Percentiles rank a stretch among this genome's conserved stretches.
Evolutionary conservation across 2,797 vertebrate genomes (phyloP).

Genomic region (Acrocephalus scirpaceus): DNA sequence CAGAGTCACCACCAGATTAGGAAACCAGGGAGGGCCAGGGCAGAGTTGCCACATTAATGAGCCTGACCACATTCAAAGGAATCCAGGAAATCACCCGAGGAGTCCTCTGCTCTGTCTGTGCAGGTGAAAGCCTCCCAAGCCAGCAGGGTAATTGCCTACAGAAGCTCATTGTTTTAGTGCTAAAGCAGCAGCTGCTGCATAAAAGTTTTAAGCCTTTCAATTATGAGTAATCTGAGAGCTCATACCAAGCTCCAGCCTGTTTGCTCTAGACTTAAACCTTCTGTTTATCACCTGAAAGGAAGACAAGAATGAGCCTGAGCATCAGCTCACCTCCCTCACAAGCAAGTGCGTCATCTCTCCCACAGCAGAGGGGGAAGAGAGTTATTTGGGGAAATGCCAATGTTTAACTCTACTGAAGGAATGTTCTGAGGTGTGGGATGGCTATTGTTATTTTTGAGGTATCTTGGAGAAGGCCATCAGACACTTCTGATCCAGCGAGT

Average conservation of each 20-base stretch:
- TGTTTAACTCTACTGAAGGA: neutral
- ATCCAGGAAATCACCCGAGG: neutral
- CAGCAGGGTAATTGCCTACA: neutral
- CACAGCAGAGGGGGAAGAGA: neutral
- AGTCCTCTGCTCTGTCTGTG: neutral
- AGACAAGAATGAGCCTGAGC: constrained; percentile 25
- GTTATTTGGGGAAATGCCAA: constrained; percentile 3
- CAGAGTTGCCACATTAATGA: neutral
- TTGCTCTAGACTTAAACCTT: neutral
- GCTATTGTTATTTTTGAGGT: neutral
- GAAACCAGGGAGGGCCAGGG: neutral
- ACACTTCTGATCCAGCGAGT: neutral
- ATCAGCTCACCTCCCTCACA: constrained; percentile 15
- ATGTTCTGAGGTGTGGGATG: neutral
- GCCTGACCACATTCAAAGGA: neutral
- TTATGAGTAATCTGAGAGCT: constrained; percentile 22
- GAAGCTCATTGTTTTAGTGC: neutral
- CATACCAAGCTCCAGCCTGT: constrained; percentile 9
- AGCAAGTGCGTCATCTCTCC: neutral
- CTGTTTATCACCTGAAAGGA: constrained; percentile 11
- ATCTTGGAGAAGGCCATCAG: neutral
- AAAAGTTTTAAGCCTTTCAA: neutral
- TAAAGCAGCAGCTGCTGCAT: neutral
- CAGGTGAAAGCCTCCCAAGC: constrained; percentile 10
- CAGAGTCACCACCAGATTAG: neutral